A percentile compares a stretch with the other conserved stretches of the same genome.
phyloP scores from a whole-genome alignment of 1,140 invertebrate genomes.

The Sitophilus oryzae region DNA sequence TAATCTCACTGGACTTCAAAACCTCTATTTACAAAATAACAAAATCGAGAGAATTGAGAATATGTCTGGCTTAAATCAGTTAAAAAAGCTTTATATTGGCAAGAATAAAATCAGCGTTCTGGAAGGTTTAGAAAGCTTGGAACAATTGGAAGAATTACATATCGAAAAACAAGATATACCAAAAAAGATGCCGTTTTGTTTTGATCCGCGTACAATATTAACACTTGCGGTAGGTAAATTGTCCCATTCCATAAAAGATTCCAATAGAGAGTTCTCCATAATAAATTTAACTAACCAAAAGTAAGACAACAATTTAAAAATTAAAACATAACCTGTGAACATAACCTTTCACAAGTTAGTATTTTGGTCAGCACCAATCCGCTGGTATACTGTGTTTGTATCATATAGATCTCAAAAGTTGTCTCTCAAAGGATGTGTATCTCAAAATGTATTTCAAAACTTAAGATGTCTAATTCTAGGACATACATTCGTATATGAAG shows the following conservation, averaged over 20 bases:
- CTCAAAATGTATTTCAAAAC: no score
- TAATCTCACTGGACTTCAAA: slow-evolving; percentile 52
- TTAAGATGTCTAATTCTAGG: no score
- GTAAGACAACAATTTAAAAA: background rate
- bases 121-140: slow-evolving; percentile 58
- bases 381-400: no score
- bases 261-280: background rate
- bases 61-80: slow-evolving; percentile 50
- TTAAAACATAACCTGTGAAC: background rate
- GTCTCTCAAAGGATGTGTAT: no score
- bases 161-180: slow-evolving; percentile 58
- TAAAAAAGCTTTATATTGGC: slow-evolving; percentile 61
- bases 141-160: slow-evolving; percentile 58
- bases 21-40: slow-evolving; percentile 65
- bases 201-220: slow-evolving; percentile 56
- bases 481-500: no score
- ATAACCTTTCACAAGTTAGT: no score
- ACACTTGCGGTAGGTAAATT: slow-evolving; percentile 56
- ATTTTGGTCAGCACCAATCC: background rate
- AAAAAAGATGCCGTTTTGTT: slow-evolving; percentile 54
- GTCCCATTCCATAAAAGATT: no score
- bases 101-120: slow-evolving; percentile 61
- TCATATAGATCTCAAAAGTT: no score
- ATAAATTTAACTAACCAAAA: background rate
- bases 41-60: slow-evolving; percentile 59